Percentiles rank a stretch among this genome's conserved stretches.
These are phyloP conservation scores for Apotomis betuletana DNA, from an alignment of 2,888 invertebrate genomes.

Conservation along the genomic window DNA sequence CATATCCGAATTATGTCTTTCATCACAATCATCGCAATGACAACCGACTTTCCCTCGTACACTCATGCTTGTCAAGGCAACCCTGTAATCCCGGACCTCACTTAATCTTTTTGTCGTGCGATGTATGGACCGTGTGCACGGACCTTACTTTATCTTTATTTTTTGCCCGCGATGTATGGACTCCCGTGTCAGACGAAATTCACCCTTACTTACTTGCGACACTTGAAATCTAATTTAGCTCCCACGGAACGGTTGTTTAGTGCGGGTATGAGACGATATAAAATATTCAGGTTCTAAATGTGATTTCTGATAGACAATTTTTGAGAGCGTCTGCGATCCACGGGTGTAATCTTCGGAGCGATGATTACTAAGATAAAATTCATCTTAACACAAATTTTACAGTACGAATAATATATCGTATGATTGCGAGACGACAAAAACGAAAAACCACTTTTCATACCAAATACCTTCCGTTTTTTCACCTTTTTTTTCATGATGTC, in stretches of 20 bases:
- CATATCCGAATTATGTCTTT: constrained; percentile 25
- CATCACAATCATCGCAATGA: constrained; percentile 22
- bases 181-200: constrained; percentile 37
- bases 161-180: constrained; percentile 43
- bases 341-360: constrained; percentile 43
- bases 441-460: too few species aligned
- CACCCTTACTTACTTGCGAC: constrained; percentile 42
- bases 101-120: constrained; percentile 57
- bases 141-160: constrained; percentile 50
- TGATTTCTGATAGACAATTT: constrained; percentile 54
- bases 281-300: constrained; percentile 61
- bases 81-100: constrained; percentile 55
- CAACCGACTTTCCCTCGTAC: constrained; percentile 35
- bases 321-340: constrained; percentile 47
- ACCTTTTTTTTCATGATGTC: too few species aligned
- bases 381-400: constrained; percentile 27
- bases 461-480: too few species aligned
- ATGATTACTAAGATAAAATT: neutral
- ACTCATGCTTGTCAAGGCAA: constrained; percentile 23
- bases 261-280: constrained; percentile 52
- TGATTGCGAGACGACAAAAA: too few species aligned
- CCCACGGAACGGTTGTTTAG: constrained; percentile 51
- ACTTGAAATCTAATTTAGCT: constrained; percentile 57
- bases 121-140: constrained; percentile 47
- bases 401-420: too few species aligned